Conservation (phyloP, 2,888 invertebrate species). For the Agrotis puta region DNA sequence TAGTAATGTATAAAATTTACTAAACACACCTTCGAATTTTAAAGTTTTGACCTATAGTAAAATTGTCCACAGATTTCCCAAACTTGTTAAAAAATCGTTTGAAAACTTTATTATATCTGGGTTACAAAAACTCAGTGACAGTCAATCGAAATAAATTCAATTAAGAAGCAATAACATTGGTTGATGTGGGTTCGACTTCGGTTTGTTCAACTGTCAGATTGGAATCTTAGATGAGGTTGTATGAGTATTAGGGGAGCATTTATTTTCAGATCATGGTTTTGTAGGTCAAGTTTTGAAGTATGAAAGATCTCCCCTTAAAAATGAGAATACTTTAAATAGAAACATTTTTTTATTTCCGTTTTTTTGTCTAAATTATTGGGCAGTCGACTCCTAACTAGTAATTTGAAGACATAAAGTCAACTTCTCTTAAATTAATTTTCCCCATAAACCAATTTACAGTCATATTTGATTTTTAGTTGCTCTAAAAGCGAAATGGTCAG, state of each 20-base stretch:
- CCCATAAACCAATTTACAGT: too few species aligned
- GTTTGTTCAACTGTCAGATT: conserved; percentile 56
- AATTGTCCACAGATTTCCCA: background rate
- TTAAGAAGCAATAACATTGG: conserved; percentile 46
- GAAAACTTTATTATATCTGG: background rate
- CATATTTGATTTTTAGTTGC: too few species aligned
- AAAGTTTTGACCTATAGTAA: too few species aligned
- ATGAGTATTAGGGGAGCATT: conserved; percentile 19
- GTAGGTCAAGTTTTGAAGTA: conserved; percentile 13
- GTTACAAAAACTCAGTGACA: background rate
- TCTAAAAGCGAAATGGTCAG: too few species aligned
- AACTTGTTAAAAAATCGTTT: background rate
- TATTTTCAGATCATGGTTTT: conserved; percentile 14
- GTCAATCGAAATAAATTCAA: conserved; percentile 49
- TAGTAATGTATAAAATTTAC: too few species aligned
- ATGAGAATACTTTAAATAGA: background rate
- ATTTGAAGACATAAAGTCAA: too few species aligned
- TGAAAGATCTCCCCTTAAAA: background rate
- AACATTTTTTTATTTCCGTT: too few species aligned
- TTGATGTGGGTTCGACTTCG: conserved; percentile 58
- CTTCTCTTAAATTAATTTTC: too few species aligned
- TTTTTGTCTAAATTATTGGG: too few species aligned
- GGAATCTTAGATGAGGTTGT: conserved; percentile 46
- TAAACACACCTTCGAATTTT: too few species aligned
- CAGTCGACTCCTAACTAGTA: too few species aligned